phyloP scores from a whole-genome alignment of 2,113 vertebrate genomes.

The Phrynocephalus versicolor region DNA sequence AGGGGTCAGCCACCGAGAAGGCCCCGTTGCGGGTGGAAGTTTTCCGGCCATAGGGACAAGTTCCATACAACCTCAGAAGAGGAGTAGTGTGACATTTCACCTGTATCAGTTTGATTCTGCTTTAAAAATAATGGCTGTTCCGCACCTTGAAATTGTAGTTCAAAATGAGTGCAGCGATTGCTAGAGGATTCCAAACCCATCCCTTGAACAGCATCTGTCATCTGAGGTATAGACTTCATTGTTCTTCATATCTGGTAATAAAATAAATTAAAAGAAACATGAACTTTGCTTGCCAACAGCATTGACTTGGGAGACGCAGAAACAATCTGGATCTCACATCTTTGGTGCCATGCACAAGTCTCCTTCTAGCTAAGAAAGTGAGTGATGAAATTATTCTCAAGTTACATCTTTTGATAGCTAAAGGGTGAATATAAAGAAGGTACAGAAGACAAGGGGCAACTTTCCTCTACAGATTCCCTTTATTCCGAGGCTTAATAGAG shows the following conservation, averaged over 20 bases:
- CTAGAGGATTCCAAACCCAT: neutral
- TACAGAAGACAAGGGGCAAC: neutral
- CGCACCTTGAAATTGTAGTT: neutral
- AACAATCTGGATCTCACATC: neutral
- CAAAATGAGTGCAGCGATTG: neutral
- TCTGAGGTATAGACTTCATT: neutral
- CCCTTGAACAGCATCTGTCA: neutral
- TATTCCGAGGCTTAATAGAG: neutral
- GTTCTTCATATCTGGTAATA: neutral
- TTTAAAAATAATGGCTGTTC: neutral
- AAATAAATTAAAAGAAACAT: neutral
- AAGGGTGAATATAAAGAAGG: neutral
- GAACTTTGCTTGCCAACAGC: neutral
- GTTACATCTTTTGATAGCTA: neutral
- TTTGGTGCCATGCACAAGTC: neutral
- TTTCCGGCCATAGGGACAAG: too few species aligned
- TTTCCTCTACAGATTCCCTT: neutral
- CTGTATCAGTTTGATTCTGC: neutral
- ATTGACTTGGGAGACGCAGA: neutral
- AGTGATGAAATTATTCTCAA: slow-evolving; percentile 15
- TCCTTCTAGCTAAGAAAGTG: slow-evolving; percentile 11
- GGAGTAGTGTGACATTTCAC: too few species aligned
- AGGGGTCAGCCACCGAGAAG: too few species aligned
- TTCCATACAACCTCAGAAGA: too few species aligned
- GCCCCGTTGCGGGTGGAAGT: too few species aligned